Evolutionary conservation across 1,140 invertebrate genomes (phyloP), one percentile per base, ranked within the genome.

Genomic region (Leptonema lineaticorne): DNA sequence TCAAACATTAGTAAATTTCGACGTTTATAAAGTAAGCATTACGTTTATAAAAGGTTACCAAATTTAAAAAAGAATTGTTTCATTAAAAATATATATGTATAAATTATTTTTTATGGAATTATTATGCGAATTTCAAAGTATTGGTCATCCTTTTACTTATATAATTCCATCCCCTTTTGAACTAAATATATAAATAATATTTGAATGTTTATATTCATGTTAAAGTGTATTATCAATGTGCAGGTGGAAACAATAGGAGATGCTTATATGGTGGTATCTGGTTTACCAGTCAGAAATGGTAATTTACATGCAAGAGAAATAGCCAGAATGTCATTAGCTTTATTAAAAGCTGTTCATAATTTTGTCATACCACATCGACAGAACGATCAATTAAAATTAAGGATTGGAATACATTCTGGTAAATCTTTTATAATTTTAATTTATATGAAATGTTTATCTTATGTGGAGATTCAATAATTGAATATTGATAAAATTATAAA

Each of bases 161-260:
- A n/a, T n/a, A n/a, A n/a, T n/a, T n/a, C n/a, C n/a, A n/a, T n/a
- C n/a, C n/a, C n/a, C n/a, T n/a, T n/a, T n/a, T n/a, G n/a, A n/a
- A n/a, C n/a, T n/a, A n/a, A n/a, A n/a, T n/a, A n/a, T n/a, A n/a
- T n/a, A n/a, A n/a, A n/a, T n/a, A n/a, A n/a, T n/a, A n/a, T n/a
- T n/a, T n/a, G n/a, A n/a, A n/a, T n/a, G n/a, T n/a, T n/a, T n/a
- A n/a, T n/a, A n/a, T n/a, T n/a, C n/a, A n/a, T n/a, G n/a, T n/a
- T n/a, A n/a, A n/a, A n/a, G n/a, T n/a, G n/a, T n/a, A n/a, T n/a
- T n/a, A n/a, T n/a, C n/a, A n/a, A n/a, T n/a, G n/a, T n/a, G n/a
- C 72, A 95, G 93, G 93, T 96, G 37, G 96, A 98, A 82, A 98
- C 96, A 7, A 98, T 98, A 73, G 95, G 96, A 0, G 96, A 99